These are phyloP conservation scores for Trichacis sp. DNA, from an alignment of 2,888 invertebrate genomes.

Conservation along the genomic window DNA sequence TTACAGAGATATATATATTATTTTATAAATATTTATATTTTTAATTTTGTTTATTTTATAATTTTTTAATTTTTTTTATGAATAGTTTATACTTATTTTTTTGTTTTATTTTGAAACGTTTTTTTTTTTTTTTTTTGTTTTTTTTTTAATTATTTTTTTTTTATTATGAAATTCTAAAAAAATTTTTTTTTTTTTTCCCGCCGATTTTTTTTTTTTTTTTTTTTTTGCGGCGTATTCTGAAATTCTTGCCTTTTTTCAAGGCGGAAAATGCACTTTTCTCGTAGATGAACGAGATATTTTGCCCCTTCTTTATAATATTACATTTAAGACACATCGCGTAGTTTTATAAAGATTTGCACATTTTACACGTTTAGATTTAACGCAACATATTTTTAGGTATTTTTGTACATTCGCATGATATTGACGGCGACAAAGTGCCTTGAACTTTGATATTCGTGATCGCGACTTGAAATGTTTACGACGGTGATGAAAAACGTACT, in stretches of 20 bases:
- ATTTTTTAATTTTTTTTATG: no score
- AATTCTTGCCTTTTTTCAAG: neutral
- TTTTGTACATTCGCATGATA: slow-evolving; percentile 2
- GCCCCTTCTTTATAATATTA: neutral
- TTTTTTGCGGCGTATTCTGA: neutral
- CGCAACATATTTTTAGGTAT: neutral
- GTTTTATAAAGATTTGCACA: neutral
- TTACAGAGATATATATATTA: no score
- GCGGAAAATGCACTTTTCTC: neutral
- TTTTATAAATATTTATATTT: no score
- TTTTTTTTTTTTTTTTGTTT: no score
- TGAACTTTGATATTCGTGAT: neutral
- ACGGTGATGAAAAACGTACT: neutral
- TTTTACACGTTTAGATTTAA: neutral
- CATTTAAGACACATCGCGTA: neutral
- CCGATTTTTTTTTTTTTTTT: no score
- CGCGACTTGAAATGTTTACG: neutral
- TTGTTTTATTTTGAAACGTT: no score
- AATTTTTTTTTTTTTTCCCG: no score
- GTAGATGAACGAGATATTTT: neutral
- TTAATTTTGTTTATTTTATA: no score
- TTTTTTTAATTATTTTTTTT: no score
- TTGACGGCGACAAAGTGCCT: neutral
- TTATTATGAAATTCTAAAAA: no score
- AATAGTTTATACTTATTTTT: no score